Percentiles rank a stretch among this genome's conserved stretches.
phyloP scores from a whole-genome alignment of 1,140 invertebrate genomes.

The Chlorops oryzae region DNA sequence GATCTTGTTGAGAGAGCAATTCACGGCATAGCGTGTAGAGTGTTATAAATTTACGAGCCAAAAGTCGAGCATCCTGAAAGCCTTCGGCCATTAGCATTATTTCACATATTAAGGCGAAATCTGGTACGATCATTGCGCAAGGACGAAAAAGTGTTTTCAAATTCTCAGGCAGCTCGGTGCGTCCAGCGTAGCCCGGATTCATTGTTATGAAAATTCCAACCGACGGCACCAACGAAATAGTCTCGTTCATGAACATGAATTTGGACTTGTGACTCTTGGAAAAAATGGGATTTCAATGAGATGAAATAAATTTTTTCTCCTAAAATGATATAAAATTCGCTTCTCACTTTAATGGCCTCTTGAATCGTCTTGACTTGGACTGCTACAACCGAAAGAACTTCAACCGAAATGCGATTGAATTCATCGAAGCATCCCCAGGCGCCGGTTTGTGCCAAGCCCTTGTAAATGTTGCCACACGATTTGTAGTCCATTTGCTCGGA shows the following conservation, averaged over 20 bases:
- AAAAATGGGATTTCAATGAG: conserved; percentile 6
- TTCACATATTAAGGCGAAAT: conserved; percentile 80
- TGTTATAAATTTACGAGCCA: conserved; percentile 79
- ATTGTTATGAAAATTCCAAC: conserved; percentile 90
- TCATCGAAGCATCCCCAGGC: conserved; percentile 95
- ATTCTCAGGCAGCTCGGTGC: conserved; percentile 41
- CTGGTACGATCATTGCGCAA: conserved; percentile 83
- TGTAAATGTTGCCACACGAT: conserved; percentile 86
- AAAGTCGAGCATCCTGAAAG: conserved; percentile 69
- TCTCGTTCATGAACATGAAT: conserved; percentile 72
- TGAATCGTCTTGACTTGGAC: conserved; percentile 70
- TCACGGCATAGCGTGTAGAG: conserved; percentile 74
- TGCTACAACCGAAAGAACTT: conserved; percentile 88
- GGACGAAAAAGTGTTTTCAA: conserved; percentile 55
- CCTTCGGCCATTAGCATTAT: conserved; percentile 83
- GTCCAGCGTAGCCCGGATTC: conserved; percentile 84
- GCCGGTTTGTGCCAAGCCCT: conserved; percentile 82
- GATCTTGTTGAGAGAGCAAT: conserved; percentile 77
- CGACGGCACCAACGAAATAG: conserved; percentile 68
- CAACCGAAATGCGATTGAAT: conserved; percentile 89
- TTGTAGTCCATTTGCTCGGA: conserved; percentile 96
- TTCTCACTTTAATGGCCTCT: conserved; percentile 44
- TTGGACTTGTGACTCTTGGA: conserved; percentile 44
- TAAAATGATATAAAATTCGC: neutral
- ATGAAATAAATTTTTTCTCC: neutral